Evolutionary conservation across 2,797 vertebrate genomes (phyloP), one percentile per base, ranked within the genome.

Genomic region (Channa striata): DNA sequence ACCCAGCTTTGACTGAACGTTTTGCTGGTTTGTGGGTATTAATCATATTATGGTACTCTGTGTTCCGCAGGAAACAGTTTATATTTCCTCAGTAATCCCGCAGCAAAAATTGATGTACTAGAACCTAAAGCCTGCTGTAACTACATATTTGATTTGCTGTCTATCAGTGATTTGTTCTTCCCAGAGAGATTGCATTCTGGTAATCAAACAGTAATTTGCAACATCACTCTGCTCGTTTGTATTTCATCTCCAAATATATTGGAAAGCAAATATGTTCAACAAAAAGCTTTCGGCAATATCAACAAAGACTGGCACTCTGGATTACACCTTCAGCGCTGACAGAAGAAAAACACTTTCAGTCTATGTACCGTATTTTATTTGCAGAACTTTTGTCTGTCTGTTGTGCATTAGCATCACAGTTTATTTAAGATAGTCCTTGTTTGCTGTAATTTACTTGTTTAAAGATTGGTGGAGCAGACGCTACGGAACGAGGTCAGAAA

Each of bases 171-270:
- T 76, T 66, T 80, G 53, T 78, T 85, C 67, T 50, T 79, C 53
- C 62, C 68, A 23, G 39, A 65, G 49, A 64, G 52, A 71, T 36
- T 8, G 40, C 39, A 64, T 56, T 67, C 23, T 57, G 36, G 25
- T 74, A 74, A 87, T 86, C 81, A 86, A 83, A 84, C 72, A 77
- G 53, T 62, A 21, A 85, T 83, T 79, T 82, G 54, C 73, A 78
- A 69, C 56, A 84, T 74, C 48, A 48, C 57, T 69, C 64, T 42
- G 42, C n/a, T 52, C 81, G 83, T 85, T 88, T 80, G 69, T 61
- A 60, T 81, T 82, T 77, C 33, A 85, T 85, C 74, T 80, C 44
- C 46, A 77, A 79, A 81, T 81, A 72, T 69, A 85, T 89, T 82
- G 80, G n/a, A 16, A 10, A 50, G 66, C 74, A 88, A 86, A 88